Conservation (phyloP, 2,113 vertebrate species). For the Pollachius pollachius region DNA sequence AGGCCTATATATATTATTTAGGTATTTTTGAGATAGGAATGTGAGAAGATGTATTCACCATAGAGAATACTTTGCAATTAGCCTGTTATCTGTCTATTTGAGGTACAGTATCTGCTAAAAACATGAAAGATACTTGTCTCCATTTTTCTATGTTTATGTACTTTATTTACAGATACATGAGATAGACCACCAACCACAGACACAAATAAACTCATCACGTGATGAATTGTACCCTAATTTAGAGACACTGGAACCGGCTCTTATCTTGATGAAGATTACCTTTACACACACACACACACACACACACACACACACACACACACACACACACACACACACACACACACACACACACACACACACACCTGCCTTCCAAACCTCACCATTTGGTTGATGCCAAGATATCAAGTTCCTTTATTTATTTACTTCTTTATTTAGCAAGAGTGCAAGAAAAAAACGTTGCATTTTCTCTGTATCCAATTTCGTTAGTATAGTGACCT, state of each 20-base stretch:
- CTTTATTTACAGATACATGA: not conserved
- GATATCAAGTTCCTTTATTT: not conserved
- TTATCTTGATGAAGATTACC: not conserved
- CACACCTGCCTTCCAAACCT: not conserved
- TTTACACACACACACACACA: not conserved
- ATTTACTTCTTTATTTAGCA: not conserved
- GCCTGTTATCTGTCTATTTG: not conserved
- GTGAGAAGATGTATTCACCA: too few species aligned
- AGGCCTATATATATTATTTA: too few species aligned
- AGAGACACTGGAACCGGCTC: conserved; percentile 72
- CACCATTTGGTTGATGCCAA: not conserved
- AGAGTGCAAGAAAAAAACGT: too few species aligned
- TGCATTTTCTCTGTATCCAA: not conserved
- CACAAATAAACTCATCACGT: not conserved
- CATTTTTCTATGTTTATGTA: not conserved
- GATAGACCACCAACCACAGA: not conserved
- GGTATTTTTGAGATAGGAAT: too few species aligned
- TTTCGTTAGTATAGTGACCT: not conserved
- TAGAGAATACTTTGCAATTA: not conserved
- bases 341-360: not conserved
- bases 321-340: conserved; percentile 2
- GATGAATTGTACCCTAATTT: conserved; percentile 47
- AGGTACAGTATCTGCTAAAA: not conserved
- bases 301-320: not conserved
- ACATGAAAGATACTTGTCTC: not conserved